Evolutionary conservation across 2,797 vertebrate genomes (phyloP).

Genomic region (Lophotriccus pileatus): DNA sequence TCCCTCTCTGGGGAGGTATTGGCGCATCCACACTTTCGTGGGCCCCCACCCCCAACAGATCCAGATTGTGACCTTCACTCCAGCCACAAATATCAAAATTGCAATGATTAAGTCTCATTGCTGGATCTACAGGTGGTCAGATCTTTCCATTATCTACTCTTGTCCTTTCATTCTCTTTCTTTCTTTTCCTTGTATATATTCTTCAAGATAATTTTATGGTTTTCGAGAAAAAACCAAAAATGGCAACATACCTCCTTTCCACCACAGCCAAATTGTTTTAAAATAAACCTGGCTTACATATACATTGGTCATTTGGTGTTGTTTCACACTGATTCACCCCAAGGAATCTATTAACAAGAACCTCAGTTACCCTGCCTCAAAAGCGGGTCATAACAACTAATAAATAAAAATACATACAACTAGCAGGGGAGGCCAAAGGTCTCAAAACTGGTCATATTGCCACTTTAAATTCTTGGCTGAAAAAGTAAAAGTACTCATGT

Average conservation of each 20-base stretch:
- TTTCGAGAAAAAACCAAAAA: neutral
- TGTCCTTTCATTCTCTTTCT: neutral
- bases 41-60: neutral
- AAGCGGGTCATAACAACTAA: neutral
- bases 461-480: neutral
- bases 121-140: neutral
- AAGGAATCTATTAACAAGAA: neutral
- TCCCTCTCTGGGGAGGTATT: neutral
- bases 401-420: neutral
- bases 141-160: neutral
- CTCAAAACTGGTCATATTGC: neutral
- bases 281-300: neutral
- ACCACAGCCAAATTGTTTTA: neutral
- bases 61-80: neutral
- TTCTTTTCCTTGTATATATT: neutral
- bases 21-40: neutral
- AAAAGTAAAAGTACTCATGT: neutral
- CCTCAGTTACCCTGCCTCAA: neutral
- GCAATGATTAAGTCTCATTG: neutral
- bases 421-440: neutral
- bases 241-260: neutral
- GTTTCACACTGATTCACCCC: neutral
- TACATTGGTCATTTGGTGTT: neutral
- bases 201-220: neutral
- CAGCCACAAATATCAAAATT: neutral